Percentiles rank a stretch among this genome's conserved stretches.
Conservation (phyloP, 2,113 vertebrate genomes). For the Carassius gibelio region DNA sequence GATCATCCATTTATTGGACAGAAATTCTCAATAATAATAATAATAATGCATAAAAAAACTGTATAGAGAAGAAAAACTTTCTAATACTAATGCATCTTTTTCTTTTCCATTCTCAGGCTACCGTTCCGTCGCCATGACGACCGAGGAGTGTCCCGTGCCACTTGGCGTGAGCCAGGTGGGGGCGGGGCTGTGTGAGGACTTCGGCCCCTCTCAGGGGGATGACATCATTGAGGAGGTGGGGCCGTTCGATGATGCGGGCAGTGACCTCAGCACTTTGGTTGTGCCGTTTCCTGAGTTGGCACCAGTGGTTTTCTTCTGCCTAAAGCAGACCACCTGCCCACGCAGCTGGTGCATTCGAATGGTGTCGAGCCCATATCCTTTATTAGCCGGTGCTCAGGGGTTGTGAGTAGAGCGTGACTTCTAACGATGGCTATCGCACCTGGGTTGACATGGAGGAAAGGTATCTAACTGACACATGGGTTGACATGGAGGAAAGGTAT, state of each 20-base stretch:
- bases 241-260: conserved; percentile 77
- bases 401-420: background rate
- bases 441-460: background rate
- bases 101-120: conserved; percentile 66
- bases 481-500: background rate
- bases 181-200: conserved; percentile 75
- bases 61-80: background rate
- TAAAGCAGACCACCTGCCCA: conserved; percentile 95
- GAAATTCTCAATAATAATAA: no score
- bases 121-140: conserved; percentile 78
- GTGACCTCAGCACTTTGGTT: conserved; percentile 79
- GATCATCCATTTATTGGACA: no score
- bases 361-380: conserved; percentile 99
- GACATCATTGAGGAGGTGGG: conserved; percentile 78
- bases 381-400: conserved; percentile 22
- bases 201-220: conserved; percentile 69
- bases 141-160: conserved; percentile 80
- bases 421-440: background rate
- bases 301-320: conserved; percentile 95
- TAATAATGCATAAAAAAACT: no score
- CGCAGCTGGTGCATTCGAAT: conserved; percentile 98
- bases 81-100: background rate
- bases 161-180: conserved; percentile 71
- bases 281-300: conserved; percentile 92
- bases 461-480: background rate